phyloP scores from a whole-genome alignment of 2,888 invertebrate genomes.

The Junonia oenone region DNA sequence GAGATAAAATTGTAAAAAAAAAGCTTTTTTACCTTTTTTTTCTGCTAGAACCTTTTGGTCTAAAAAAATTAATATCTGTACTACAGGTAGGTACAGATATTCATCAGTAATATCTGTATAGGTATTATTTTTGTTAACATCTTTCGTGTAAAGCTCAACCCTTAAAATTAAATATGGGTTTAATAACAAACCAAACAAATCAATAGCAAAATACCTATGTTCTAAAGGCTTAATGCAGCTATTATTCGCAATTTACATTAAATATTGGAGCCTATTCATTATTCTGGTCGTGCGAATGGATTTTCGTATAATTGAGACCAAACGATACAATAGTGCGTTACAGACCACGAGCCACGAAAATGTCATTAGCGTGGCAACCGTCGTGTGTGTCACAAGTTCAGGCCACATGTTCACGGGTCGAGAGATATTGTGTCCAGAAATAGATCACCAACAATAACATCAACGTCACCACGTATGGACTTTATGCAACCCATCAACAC shows the following conservation, averaged over 20 bases:
- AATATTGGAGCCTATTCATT: background rate
- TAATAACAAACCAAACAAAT: too few relatives aligned
- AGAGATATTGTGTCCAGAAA: conserved; percentile 26
- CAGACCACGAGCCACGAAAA: conserved; percentile 11
- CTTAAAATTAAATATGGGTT: too few relatives aligned
- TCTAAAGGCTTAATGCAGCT: too few relatives aligned
- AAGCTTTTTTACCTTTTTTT: too few relatives aligned
- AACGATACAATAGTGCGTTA: background rate
- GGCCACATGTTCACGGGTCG: conserved; percentile 14
- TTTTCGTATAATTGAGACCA: background rate
- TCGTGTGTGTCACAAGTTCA: conserved; percentile 22
- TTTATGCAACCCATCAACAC: conserved; percentile 5
- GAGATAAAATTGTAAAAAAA: too few relatives aligned
- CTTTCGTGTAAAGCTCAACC: too few relatives aligned
- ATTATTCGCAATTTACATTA: background rate
- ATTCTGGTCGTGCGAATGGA: background rate
- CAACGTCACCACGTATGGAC: conserved; percentile 13
- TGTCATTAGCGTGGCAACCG: conserved; percentile 19
- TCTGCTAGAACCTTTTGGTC: too few relatives aligned
- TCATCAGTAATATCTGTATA: too few relatives aligned
- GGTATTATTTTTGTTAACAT: too few relatives aligned
- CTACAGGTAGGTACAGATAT: too few relatives aligned
- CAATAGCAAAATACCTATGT: too few relatives aligned
- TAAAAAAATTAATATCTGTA: too few relatives aligned
- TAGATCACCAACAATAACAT: conserved; percentile 22